Evolutionary conservation across 2,888 invertebrate species (phyloP).

Genomic region (Priocnemis perturbator): DNA sequence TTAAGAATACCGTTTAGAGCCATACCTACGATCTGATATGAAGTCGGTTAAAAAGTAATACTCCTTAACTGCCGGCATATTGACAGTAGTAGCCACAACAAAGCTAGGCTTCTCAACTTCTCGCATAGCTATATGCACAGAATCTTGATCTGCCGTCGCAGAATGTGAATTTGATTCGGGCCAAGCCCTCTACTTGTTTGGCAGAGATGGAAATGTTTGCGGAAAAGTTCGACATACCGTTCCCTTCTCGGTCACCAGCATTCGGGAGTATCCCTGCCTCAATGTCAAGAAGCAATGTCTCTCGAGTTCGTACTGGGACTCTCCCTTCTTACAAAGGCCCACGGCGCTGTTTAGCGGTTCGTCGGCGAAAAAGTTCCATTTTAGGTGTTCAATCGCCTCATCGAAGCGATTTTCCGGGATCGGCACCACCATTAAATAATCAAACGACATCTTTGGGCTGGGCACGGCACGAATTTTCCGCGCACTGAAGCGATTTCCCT

Average conservation of each 20-base stretch:
- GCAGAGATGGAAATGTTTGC: no score
- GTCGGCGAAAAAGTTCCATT: constrained; percentile 87
- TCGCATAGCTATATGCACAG: no score
- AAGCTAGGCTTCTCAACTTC: background rate
- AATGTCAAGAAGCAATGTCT: constrained; percentile 84
- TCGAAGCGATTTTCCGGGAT: constrained; percentile 77
- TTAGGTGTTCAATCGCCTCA: constrained; percentile 83
- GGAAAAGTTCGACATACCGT: constrained; percentile 75
- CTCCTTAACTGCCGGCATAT: background rate
- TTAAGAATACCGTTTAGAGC: constrained; percentile 86
- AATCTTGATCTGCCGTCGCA: background rate
- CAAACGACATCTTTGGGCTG: constrained; percentile 66
- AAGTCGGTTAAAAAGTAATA: constrained; percentile 9
- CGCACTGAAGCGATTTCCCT: constrained; percentile 59
- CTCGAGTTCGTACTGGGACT: constrained; percentile 84
- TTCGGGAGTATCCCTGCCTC: constrained; percentile 84
- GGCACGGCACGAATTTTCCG: constrained; percentile 55
- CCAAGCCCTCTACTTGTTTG: no score
- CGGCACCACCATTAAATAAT: constrained; percentile 73
- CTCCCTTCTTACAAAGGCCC: constrained; percentile 83
- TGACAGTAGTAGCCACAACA: no score
- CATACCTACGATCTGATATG: constrained; percentile 86
- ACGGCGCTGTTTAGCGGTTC: constrained; percentile 89
- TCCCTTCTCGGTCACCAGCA: constrained; percentile 80
- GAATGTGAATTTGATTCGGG: background rate